These are phyloP conservation scores for Helicoverpa zea DNA, from an alignment of 1,140 invertebrate genomes.

Conservation along the genomic window DNA sequence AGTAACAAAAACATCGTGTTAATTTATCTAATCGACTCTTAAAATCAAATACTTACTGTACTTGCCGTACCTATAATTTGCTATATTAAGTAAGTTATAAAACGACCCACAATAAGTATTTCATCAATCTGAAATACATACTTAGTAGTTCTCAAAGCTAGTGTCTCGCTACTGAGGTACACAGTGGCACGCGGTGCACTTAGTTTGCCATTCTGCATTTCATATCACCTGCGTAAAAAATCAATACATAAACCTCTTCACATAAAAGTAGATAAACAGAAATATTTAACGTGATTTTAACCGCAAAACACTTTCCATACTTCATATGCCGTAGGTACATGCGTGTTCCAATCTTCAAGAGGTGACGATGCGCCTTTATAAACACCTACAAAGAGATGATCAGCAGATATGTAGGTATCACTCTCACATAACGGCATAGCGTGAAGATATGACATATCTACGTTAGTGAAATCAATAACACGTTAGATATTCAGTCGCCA, in stretches of 20 bases:
- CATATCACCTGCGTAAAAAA: too few relatives aligned
- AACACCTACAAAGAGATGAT: neutral
- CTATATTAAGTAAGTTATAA: neutral
- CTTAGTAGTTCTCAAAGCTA: too few relatives aligned
- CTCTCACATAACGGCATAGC: constrained; percentile 21
- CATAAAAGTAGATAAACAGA: too few relatives aligned
- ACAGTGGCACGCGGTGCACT: too few relatives aligned
- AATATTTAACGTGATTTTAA: too few relatives aligned
- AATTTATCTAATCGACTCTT: too few relatives aligned
- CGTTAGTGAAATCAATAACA: constrained; percentile 26
- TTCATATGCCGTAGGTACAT: neutral
- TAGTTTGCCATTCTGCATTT: too few relatives aligned
- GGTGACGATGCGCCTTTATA: neutral
- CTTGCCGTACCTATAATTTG: neutral
- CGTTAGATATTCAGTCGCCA: constrained; percentile 32
- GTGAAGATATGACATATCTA: constrained; percentile 18
- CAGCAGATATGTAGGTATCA: neutral
- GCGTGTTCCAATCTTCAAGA: neutral
- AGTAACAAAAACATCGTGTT: too few relatives aligned
- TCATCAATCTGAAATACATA: too few relatives aligned
- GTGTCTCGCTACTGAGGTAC: too few relatives aligned
- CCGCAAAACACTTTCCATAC: neutral
- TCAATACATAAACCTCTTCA: neutral
- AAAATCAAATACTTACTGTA: too few relatives aligned
- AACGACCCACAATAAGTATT: too few relatives aligned